Evolutionary conservation across 2,888 invertebrate genomes (phyloP).

Genomic region (Coleophora deauratella): DNA sequence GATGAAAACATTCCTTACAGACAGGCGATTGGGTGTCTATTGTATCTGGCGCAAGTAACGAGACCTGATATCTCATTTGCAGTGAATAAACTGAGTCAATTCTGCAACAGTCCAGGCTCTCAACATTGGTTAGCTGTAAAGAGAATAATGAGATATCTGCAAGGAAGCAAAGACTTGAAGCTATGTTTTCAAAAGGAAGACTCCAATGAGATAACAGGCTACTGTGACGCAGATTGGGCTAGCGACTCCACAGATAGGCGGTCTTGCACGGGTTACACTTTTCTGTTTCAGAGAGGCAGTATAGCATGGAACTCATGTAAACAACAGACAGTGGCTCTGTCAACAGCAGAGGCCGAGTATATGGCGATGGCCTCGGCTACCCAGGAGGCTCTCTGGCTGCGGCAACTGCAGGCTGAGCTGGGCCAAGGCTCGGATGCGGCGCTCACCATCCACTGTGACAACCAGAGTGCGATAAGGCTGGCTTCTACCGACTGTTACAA

Average conservation of each 20-base stretch:
- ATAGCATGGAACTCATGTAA: too few relatives aligned
- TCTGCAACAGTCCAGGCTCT: slow-evolving; percentile 8
- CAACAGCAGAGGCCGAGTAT: not conserved
- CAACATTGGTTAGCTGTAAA: slow-evolving; percentile 14
- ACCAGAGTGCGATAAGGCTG: not conserved
- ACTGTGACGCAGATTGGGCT: too few relatives aligned
- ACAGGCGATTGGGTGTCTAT: not conserved
- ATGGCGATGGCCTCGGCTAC: not conserved
- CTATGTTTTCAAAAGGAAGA: slow-evolving; percentile 4
- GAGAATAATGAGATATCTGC: slow-evolving; percentile 9
- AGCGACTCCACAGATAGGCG: slow-evolving; percentile 13
- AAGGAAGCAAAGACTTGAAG: slow-evolving; percentile 10
- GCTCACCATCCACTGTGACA: not conserved
- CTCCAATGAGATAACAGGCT: slow-evolving; percentile 7
- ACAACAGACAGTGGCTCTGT: slow-evolving; percentile 4
- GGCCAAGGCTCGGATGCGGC: not conserved
- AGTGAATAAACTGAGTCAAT: too few relatives aligned
- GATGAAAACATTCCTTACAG: not conserved
- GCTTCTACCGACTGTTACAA: not conserved
- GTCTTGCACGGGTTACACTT: slow-evolving; percentile 15
- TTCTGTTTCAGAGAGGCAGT: slow-evolving; percentile 14
- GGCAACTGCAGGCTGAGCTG: not conserved
- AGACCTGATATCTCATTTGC: too few relatives aligned
- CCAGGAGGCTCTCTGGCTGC: not conserved
- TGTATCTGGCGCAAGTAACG: slow-evolving; percentile 4